Evolutionary conservation across 1,140 invertebrate genomes (phyloP), one percentile per base, ranked within the genome.

Genomic region (Euschistus heros): DNA sequence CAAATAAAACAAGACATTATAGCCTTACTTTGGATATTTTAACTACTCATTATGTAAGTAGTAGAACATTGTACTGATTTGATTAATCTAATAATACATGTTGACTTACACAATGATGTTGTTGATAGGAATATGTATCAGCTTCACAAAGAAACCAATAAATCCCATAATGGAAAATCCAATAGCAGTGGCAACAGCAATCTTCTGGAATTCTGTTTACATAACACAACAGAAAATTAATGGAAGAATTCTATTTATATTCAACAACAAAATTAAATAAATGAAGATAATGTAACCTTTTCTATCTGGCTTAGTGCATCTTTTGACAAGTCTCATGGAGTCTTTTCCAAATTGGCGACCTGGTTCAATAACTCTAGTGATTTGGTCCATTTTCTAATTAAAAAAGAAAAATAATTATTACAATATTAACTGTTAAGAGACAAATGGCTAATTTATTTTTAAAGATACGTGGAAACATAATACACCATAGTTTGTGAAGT

Each of bases 81-180:
- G n/a, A n/a, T n/a, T n/a, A n/a, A n/a, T n/a, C n/a, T n/a, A n/a
- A n/a, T n/a, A 61, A 52, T 44, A 8, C 72, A 37, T 37, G 7
- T 37, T 10, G 1, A 82, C 81, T 82, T 80, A 83, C 84, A 99
- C 96, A 82, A 99, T 98, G 76, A 99, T 98, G 78, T 98, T 98
- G 80, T 98, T 99, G 80, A 99, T 99, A 68, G 97, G 97, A 78
- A 99, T 99, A 78, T 99, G 96, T 76, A 99, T 99, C 63, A 99
- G 81, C 80, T 99, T 99, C 7, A 99, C 97, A 73, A 99, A 99
- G 81, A 99, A 99, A 71, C 97, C 97, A 77, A 99, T 99, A 78
- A 99, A 99, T 57, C 97, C 97, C 97, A 99, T 99, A 75, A 99
- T 98, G 73, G 92, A 96, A 80, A 99, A 99, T 60, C 97, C 97